These are phyloP conservation scores for Torymus texanus DNA, from an alignment of 2,888 invertebrate genomes.

Conservation along the genomic window DNA sequence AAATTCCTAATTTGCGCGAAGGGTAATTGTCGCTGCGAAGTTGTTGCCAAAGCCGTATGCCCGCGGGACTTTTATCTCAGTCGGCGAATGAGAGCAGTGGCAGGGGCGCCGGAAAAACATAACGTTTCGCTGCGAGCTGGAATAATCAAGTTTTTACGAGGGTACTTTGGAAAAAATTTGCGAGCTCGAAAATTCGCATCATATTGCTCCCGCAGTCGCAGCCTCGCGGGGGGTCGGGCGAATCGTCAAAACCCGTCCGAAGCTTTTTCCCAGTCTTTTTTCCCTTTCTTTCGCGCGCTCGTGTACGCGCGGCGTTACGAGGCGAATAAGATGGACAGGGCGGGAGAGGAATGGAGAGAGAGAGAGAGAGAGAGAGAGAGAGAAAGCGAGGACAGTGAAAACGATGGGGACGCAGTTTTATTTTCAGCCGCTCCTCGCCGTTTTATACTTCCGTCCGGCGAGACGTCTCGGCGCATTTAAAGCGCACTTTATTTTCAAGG, in stretches of 20 bases:
- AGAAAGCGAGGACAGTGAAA: conserved; percentile 24
- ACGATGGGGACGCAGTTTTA: conserved; percentile 35
- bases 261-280: conserved; percentile 41
- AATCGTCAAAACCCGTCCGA: conserved; percentile 44
- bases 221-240: neutral
- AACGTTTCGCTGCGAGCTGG: conserved; percentile 18
- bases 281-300: conserved; percentile 8
- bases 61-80: conserved; percentile 23
- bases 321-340: conserved; percentile 52
- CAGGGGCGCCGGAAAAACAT: conserved; percentile 8
- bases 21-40: conserved; percentile 14
- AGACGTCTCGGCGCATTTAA: conserved; percentile 60
- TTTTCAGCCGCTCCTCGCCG: conserved; percentile 56
- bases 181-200: conserved; percentile 55
- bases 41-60: neutral
- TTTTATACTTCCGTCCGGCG: conserved; percentile 66
- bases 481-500: conserved; percentile 49
- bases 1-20: conserved; percentile 20
- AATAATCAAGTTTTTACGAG: conserved; percentile 54
- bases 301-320: conserved; percentile 34
- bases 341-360: neutral
- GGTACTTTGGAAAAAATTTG: conserved; percentile 52
- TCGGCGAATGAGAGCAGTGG: neutral
- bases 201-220: conserved; percentile 22
- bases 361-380: conserved; percentile 22